A percentile compares a stretch with the other conserved stretches of the same genome.
Conservation (phyloP, 2,113 vertebrate genomes). For the Motacilla alba region DNA sequence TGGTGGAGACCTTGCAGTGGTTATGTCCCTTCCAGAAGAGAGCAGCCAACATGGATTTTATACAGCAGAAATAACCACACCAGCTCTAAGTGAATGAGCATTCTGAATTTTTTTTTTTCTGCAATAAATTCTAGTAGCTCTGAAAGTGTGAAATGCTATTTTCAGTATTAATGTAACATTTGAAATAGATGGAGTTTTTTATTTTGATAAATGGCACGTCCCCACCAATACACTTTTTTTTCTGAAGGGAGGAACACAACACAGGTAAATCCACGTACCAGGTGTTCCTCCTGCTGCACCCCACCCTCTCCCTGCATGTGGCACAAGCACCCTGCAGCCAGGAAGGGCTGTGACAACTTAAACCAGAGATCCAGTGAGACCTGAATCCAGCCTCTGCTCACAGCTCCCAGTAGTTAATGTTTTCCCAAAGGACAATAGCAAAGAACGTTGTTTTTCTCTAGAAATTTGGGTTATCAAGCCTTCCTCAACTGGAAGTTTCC, state of each 20-base stretch:
- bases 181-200: not conserved
- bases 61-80: not conserved
- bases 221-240: not conserved
- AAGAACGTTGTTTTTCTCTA: not conserved
- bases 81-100: fast-evolving
- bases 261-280: not conserved
- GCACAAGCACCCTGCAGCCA: not conserved
- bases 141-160: not conserved
- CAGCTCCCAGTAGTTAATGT: not conserved
- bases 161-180: not conserved
- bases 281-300: not conserved
- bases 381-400: not conserved
- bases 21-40: not conserved
- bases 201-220: not conserved
- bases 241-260: not conserved
- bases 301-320: not conserved
- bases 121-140: not conserved
- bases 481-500: not conserved
- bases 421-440: not conserved
- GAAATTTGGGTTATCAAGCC: not conserved
- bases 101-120: not conserved
- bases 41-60: not conserved
- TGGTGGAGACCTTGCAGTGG: not conserved
- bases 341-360: not conserved
- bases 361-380: not conserved